Evolutionary conservation across 1,140 invertebrate genomes (phyloP).

Genomic region (Brevipalpus yothersi): DNA sequence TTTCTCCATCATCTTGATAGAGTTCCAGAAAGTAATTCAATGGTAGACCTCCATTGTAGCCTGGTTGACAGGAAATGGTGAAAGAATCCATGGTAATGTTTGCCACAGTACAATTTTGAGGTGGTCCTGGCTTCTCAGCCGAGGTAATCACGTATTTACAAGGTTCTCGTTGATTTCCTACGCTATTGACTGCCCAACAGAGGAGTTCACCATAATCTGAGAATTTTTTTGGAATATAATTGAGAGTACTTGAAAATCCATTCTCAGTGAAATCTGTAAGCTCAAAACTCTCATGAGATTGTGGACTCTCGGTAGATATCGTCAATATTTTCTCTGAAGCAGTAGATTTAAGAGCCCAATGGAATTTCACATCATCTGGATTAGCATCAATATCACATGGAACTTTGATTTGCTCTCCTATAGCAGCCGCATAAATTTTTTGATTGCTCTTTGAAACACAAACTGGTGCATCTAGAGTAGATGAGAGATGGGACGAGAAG

Average conservation of each 20-base stretch:
- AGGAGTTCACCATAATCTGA: constrained; percentile 44
- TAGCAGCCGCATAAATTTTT: not conserved
- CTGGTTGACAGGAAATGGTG: constrained; percentile 45
- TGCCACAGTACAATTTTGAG: constrained; percentile 11
- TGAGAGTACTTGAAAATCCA: constrained; percentile 1
- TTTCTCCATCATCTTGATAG: constrained; percentile 26
- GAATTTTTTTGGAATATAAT: constrained; percentile 2
- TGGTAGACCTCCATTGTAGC: constrained; percentile 51
- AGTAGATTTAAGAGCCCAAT: not conserved
- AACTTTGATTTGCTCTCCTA: not conserved
- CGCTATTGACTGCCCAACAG: constrained; percentile 58
- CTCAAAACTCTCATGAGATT: not conserved
- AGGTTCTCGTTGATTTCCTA: constrained; percentile 48
- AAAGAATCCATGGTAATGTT: constrained; percentile 6
- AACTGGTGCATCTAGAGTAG: not conserved
- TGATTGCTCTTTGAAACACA: not conserved
- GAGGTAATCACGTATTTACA: constrained; percentile 54
- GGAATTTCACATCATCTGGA: not conserved
- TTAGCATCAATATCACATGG: constrained; percentile 1
- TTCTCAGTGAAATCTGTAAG: not conserved
- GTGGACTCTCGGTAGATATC: not conserved
- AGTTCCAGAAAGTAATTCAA: constrained; percentile 60
- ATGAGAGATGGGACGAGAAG: not conserved
- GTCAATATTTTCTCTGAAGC: not conserved
- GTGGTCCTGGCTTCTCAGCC: constrained; percentile 22